Conservation (phyloP, 2,888 invertebrate genomes). For the Leucania comma region DNA sequence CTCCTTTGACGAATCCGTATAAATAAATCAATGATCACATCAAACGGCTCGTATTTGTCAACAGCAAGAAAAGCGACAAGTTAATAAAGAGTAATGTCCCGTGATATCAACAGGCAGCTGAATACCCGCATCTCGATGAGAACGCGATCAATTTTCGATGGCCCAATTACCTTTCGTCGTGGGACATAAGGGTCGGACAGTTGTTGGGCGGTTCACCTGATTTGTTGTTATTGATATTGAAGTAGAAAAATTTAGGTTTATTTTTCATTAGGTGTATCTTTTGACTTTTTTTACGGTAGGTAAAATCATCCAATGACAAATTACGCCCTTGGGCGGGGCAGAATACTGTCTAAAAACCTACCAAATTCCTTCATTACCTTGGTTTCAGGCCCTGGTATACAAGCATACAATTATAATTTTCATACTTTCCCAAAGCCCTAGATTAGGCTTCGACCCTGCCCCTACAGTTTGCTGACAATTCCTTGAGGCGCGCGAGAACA, state of each 20-base stretch:
- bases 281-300: too few species aligned
- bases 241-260: neutral
- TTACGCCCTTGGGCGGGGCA: too few species aligned
- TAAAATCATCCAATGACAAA: too few species aligned
- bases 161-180: slow-evolving; percentile 80
- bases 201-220: slow-evolving; percentile 38
- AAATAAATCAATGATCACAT: slow-evolving; percentile 63
- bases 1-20: slow-evolving; percentile 51
- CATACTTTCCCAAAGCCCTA: too few species aligned
- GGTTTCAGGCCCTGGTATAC: too few species aligned
- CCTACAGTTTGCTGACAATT: too few species aligned
- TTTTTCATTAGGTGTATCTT: too few species aligned
- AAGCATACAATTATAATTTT: too few species aligned
- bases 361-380: too few species aligned
- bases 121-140: slow-evolving; percentile 80
- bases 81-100: slow-evolving; percentile 69
- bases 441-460: too few species aligned
- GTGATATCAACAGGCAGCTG: slow-evolving; percentile 75
- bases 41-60: slow-evolving; percentile 55
- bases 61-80: slow-evolving; percentile 57
- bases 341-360: too few species aligned
- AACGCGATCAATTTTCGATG: slow-evolving; percentile 81
- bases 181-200: slow-evolving; percentile 67
- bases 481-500: too few species aligned
- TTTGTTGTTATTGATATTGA: slow-evolving; percentile 36